Evolutionary conservation across 2,888 invertebrate species (phyloP).

Genomic region (Lysandra bellargus): DNA sequence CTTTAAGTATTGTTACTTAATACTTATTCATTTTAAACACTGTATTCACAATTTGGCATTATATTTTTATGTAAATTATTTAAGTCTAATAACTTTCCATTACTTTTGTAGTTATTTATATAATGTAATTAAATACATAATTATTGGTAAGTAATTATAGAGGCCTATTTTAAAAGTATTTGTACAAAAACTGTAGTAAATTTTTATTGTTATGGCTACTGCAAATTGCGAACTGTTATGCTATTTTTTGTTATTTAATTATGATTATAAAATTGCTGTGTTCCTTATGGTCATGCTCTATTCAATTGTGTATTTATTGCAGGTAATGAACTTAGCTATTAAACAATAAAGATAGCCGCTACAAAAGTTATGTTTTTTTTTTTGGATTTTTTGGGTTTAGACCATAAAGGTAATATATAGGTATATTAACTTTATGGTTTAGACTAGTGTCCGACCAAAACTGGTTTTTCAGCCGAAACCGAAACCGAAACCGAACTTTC

Average conservation of each 20-base stretch:
- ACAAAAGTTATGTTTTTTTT: not conserved
- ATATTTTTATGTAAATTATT: too few relatives aligned
- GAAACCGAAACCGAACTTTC: too few relatives aligned
- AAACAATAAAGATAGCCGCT: not conserved
- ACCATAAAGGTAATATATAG: not conserved
- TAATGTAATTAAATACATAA: not conserved
- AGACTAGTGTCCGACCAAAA: too few relatives aligned
- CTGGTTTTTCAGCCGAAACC: too few relatives aligned
- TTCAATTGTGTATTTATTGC: not conserved
- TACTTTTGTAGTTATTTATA: not conserved
- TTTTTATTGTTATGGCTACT: constrained; percentile 6
- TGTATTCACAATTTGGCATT: too few relatives aligned
- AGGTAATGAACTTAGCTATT: not conserved
- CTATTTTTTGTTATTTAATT: not conserved
- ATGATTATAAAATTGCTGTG: not conserved
- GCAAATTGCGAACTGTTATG: not conserved
- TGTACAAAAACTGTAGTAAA: constrained; percentile 2
- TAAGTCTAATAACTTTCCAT: not conserved
- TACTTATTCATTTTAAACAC: too few relatives aligned
- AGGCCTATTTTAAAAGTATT: not conserved
- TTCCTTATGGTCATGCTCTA: not conserved
- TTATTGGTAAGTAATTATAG: not conserved
- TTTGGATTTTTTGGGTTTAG: not conserved
- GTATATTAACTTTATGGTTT: too few relatives aligned
- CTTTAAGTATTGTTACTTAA: too few relatives aligned